Conservation (phyloP, 2,888 invertebrate genomes). For the Pachydiplax longipennis region DNA sequence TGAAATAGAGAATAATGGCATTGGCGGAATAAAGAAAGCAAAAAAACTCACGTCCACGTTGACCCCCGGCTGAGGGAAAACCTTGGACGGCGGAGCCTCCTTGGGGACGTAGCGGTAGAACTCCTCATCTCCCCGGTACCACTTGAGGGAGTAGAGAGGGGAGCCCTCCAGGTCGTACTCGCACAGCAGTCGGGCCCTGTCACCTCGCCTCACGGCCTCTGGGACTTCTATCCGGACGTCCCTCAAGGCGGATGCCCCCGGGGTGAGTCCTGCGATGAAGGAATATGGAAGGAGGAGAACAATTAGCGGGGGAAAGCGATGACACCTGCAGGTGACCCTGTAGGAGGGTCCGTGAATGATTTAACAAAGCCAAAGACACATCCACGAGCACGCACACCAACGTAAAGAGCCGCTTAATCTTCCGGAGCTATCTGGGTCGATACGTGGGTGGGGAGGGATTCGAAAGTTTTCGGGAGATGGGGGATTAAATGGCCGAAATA, state of each 20-base stretch:
- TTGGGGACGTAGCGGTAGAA: slow-evolving; percentile 80
- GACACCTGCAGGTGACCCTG: background rate
- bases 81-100: slow-evolving; percentile 73
- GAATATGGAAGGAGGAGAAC: background rate
- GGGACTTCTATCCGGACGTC: slow-evolving; percentile 57
- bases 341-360: background rate
- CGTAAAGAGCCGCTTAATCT: too few species aligned
- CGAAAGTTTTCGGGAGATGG: too few species aligned
- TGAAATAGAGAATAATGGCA: background rate
- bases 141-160: slow-evolving; percentile 76
- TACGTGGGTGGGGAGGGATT: too few species aligned
- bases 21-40: background rate
- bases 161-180: slow-evolving; percentile 69
- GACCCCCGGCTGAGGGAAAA: slow-evolving; percentile 72
- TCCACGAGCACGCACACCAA: background rate
- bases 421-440: too few species aligned
- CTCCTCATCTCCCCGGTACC: slow-evolving; percentile 77
- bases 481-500: too few species aligned
- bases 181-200: slow-evolving; percentile 64
- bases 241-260: background rate
- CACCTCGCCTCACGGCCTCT: slow-evolving; percentile 65
- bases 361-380: background rate
- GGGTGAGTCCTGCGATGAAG: background rate
- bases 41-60: slow-evolving; percentile 73
- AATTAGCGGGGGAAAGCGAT: background rate